phyloP scores from a whole-genome alignment of 1,140 invertebrate genomes.

The Camponotus vicinus region DNA sequence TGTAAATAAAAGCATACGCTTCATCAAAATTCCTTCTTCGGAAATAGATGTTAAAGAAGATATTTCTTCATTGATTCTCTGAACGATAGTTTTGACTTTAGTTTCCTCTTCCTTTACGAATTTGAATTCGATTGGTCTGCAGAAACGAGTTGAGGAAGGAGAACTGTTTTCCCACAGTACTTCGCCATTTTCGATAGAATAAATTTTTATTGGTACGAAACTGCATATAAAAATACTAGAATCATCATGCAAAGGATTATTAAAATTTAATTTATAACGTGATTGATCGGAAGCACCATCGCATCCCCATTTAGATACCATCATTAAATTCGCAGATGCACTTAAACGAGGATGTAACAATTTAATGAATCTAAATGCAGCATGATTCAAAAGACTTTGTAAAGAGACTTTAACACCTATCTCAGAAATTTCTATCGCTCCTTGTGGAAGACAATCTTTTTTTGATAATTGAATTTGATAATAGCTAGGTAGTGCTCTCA shows the following conservation, averaged over 20 bases:
- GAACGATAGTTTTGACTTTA: conserved; percentile 69
- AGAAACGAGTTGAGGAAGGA: conserved; percentile 79
- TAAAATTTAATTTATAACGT: conserved; percentile 78
- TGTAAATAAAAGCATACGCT: no score
- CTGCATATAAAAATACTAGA: conserved; percentile 55
- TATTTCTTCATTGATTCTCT: conserved; percentile 14
- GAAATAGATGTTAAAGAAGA: not conserved
- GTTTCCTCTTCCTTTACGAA: conserved; percentile 80
- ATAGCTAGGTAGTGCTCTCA: not conserved
- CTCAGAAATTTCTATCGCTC: conserved; percentile 20
- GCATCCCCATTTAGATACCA: conserved; percentile 78
- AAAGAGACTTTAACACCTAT: not conserved
- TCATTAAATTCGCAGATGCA: not conserved
- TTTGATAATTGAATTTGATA: conserved; percentile 22
- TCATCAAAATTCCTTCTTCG: no score
- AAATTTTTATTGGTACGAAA: conserved; percentile 62
- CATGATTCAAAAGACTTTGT: conserved; percentile 22
- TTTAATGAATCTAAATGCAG: conserved; percentile 20
- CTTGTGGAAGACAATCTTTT: not conserved
- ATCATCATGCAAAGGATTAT: conserved; percentile 49
- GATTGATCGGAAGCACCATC: conserved; percentile 75
- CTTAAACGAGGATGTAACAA: not conserved
- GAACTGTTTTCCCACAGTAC: conserved; percentile 75
- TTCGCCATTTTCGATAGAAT: not conserved
- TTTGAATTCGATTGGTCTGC: conserved; percentile 73